Percentiles rank a stretch among this genome's conserved stretches.
These are phyloP conservation scores for Epinephelus malabaricus DNA, from an alignment of 2,797 vertebrate species.

Conservation along the genomic window DNA sequence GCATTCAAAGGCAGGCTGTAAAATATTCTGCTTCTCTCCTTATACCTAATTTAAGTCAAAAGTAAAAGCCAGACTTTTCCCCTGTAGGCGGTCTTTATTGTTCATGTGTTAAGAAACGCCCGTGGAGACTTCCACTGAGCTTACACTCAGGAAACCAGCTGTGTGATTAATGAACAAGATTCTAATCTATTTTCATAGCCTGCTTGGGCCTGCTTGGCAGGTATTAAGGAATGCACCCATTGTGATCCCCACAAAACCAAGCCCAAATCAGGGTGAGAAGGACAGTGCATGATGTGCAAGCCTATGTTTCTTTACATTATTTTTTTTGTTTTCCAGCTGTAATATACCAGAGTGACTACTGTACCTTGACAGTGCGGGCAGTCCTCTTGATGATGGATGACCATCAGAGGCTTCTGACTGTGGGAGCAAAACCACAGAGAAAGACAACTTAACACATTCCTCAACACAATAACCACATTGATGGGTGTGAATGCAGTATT, in stretches of 20 bases:
- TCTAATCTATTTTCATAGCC: slow-evolving; percentile 8
- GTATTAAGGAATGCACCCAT: slow-evolving; percentile 40
- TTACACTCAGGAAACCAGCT: slow-evolving; percentile 34
- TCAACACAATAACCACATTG: slow-evolving; percentile 48
- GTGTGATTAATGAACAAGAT: slow-evolving; percentile 50
- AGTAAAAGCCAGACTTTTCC: slow-evolving; percentile 14
- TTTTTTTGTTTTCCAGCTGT: background rate
- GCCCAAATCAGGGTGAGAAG: slow-evolving; percentile 13
- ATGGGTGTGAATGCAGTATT: slow-evolving; percentile 40
- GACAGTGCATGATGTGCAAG: background rate
- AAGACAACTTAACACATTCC: slow-evolving; percentile 47
- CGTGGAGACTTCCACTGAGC: slow-evolving; percentile 16
- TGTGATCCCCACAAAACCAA: slow-evolving; percentile 30
- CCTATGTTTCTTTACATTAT: slow-evolving; percentile 14
- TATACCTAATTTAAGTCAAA: background rate
- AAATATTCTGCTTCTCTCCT: background rate
- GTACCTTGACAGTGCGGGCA: slow-evolving; percentile 82
- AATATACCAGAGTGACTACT: slow-evolving; percentile 14
- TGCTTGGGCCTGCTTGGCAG: slow-evolving; percentile 26
- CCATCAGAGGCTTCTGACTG: slow-evolving; percentile 86
- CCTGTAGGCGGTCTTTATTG: slow-evolving; percentile 7
- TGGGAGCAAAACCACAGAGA: slow-evolving; percentile 57
- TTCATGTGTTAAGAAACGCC: slow-evolving; percentile 20
- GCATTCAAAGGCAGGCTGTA: no score
- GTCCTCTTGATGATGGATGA: slow-evolving; percentile 82